Evolutionary conservation across 2,113 vertebrate genomes (phyloP).

Genomic region (Psittacula cyanocephala): DNA sequence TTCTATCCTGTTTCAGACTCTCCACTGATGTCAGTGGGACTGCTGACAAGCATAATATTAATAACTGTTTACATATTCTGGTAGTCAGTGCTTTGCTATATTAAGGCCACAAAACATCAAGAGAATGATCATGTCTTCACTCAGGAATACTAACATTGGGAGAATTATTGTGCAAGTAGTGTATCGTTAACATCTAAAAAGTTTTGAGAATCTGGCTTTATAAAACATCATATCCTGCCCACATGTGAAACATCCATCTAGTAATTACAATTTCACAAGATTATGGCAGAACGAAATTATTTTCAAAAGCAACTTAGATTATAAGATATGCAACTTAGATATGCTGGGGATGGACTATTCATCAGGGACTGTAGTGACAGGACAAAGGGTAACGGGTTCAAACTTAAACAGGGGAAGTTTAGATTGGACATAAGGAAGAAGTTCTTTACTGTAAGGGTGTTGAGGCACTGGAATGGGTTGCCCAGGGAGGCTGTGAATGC

Average conservation of each 20-base stretch:
- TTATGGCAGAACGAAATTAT: neutral
- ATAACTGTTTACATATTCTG: neutral
- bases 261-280: neutral
- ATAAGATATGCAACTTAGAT: neutral
- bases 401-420: too few relatives aligned
- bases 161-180: neutral
- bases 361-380: too few relatives aligned
- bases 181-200: neutral
- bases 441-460: too few relatives aligned
- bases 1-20: neutral
- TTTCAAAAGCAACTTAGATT: neutral
- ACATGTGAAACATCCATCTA: neutral
- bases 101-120: neutral
- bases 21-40: neutral
- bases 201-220: neutral
- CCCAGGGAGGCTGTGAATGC: too few relatives aligned
- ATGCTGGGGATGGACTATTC: too few relatives aligned
- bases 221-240: neutral
- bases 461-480: too few relatives aligned
- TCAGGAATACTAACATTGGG: neutral
- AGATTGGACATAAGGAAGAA: too few relatives aligned
- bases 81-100: neutral
- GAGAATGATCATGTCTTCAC: neutral
- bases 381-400: too few relatives aligned
- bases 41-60: neutral